phyloP scores from a whole-genome alignment of 2,113 vertebrate species.

The Larimichthys crocea region DNA sequence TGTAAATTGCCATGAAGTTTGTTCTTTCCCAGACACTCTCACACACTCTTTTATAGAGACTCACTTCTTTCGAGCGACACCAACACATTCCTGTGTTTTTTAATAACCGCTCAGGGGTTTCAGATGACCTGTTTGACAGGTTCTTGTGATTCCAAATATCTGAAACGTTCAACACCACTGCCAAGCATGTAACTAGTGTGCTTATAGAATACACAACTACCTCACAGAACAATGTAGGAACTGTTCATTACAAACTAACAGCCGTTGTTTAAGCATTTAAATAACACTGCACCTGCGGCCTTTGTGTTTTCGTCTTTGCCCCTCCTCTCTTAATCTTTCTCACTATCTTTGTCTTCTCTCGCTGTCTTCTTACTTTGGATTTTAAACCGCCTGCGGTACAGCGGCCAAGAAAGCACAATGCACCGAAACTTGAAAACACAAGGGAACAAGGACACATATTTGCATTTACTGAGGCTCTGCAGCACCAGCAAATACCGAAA shows the following conservation, averaged over 20 bases:
- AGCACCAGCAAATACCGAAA: not conserved
- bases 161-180: not conserved
- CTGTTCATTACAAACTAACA: not conserved
- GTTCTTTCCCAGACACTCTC: not conserved
- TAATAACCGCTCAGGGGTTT: not conserved
- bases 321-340: not conserved
- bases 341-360: constrained; percentile 13
- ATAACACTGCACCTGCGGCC: constrained; percentile 27
- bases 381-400: not conserved
- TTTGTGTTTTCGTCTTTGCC: constrained; percentile 18
- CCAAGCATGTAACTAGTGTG: not conserved
- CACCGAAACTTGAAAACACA: constrained; percentile 3
- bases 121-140: constrained; percentile 10
- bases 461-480: not conserved
- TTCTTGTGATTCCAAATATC: not conserved
- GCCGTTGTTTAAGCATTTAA: constrained; percentile 3
- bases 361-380: not conserved
- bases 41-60: not conserved
- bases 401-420: not conserved
- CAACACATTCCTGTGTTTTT: not conserved
- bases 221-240: not conserved
- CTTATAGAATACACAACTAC: not conserved
- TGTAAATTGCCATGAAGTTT: not conserved
- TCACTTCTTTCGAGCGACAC: not conserved
- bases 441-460: not conserved